These are phyloP conservation scores for Microctonus brassicae DNA, from an alignment of 2,888 invertebrate genomes.

Conservation along the genomic window DNA sequence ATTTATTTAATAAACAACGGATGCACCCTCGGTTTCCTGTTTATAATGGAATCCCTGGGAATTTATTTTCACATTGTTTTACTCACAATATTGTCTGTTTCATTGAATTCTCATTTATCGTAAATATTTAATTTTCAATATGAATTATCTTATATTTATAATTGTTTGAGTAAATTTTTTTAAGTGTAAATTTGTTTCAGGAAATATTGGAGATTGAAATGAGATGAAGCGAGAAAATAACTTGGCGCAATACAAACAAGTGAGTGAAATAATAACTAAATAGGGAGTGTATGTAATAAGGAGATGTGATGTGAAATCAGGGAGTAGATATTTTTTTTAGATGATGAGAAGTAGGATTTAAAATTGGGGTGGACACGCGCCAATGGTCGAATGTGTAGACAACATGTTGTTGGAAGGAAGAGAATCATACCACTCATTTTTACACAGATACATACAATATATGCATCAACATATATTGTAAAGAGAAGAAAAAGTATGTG, in stretches of 20 bases:
- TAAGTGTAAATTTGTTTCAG: no score
- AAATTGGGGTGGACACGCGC: slow-evolving; percentile 39
- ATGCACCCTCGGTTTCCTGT: slow-evolving; percentile 39
- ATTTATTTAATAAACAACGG: slow-evolving; percentile 68
- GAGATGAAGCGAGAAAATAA: background rate
- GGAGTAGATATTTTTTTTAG: background rate
- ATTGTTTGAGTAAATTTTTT: no score
- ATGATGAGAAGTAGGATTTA: slow-evolving; percentile 47
- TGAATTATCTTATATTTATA: no score
- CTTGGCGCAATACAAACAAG: background rate
- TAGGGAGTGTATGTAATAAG: background rate
- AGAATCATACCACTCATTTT: slow-evolving; percentile 36
- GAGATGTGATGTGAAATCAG: background rate
- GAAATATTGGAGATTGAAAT: background rate
- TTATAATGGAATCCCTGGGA: slow-evolving; percentile 20
- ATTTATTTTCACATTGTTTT: slow-evolving; percentile 19
- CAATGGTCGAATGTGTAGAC: slow-evolving; percentile 20
- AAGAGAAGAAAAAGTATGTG: slow-evolving; percentile 39
- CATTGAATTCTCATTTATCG: background rate
- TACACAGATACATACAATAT: background rate
- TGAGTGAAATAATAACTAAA: background rate
- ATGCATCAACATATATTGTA: background rate
- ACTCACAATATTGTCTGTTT: background rate
- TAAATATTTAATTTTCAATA: no score
- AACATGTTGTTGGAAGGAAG: slow-evolving; percentile 27